Base-by-base conservation (phyloP, 2,797 vertebrate species). In the Protosalanx chinensis region DNA sequence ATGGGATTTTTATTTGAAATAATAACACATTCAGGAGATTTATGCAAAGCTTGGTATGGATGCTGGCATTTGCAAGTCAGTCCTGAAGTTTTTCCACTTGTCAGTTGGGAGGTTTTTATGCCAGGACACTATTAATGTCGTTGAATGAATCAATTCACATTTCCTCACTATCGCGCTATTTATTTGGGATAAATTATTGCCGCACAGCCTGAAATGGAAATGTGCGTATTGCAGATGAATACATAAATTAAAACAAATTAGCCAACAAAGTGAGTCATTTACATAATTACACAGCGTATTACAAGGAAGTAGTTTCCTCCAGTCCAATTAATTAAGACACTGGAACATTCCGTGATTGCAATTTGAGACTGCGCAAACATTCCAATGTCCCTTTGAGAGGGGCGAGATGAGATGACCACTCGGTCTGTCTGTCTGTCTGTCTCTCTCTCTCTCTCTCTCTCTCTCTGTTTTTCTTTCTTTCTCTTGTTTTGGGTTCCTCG, bases 221-320 rank as follows among this genome's bases (percentile, higher is more conserved):
- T 82, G 84, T 83, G 76, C 80, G 57, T 73, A 75, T 79, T 68
- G 53, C 87, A 81, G 85, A 84, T 89, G 85, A 90, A 87, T 84
- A 82, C 80, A 86, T 87, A 79, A 91, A 92, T 93, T 90, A 91
- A 92, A 92, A 91, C 88, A 91, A 90, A 93, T 93, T 92, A 93
- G 85, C 86, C 87, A 91, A 95, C 90, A 94, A 95, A 95, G 93
- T 93, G 93, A 90, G 86, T 93, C 93, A 95, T 96, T 96, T 96
- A 91, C 95, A 96, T 97, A 96, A 97, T 96, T 96, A 95, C 94
- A 96, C 93, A 97, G 88, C 89, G 87, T 83, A 89, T 93, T 93
- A 93, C 12, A 64, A 83, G 81, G 79, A 76, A 85, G 86, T 87
- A 89, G 86, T 91, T 90, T 90, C 88, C 89, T 91, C 88, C 89